phyloP scores from a whole-genome alignment of 2,888 invertebrate species.

The Ophion slaviceki region DNA sequence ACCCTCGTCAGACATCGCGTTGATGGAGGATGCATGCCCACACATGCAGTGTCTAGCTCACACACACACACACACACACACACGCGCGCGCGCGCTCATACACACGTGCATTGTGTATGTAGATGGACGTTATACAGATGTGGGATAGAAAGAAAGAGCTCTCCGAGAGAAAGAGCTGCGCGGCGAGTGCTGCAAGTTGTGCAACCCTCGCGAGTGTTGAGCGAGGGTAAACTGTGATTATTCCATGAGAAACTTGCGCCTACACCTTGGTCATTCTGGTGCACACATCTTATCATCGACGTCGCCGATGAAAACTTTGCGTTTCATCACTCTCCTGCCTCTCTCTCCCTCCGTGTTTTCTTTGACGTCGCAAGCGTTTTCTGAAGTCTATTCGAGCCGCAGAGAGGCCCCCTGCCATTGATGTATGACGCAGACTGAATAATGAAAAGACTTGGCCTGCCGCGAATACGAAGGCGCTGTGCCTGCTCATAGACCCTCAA shows the following conservation, averaged over 20 bases:
- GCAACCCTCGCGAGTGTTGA: background rate
- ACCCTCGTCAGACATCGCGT: background rate
- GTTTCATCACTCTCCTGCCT: conserved; percentile 5
- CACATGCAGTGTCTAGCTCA: no score
- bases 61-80: no score
- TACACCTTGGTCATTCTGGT: background rate
- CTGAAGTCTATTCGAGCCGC: conserved; percentile 51
- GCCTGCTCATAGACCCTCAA: conserved; percentile 50
- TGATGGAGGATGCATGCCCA: background rate
- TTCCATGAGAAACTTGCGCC: conserved; percentile 42
- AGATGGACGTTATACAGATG: background rate
- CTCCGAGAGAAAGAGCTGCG: background rate
- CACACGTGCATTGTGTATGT: background rate
- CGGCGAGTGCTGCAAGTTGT: background rate
- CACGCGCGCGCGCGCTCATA: no score
- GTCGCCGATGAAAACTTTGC: conserved; percentile 45
- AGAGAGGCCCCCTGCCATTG: conserved; percentile 22
- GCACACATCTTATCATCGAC: conserved; percentile 57
- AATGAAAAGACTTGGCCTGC: conserved; percentile 57
- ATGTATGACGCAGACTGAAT: conserved; percentile 51
- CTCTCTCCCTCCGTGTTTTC: conserved; percentile 20
- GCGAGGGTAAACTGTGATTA: conserved; percentile 32
- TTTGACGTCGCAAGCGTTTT: conserved; percentile 57
- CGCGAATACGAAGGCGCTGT: conserved; percentile 25
- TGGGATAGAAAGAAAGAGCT: background rate